Percentiles rank a stretch among this genome's conserved stretches.
Evolutionary conservation across 2,888 invertebrate species (phyloP).

Genomic region (Monopis laevigella): DNA sequence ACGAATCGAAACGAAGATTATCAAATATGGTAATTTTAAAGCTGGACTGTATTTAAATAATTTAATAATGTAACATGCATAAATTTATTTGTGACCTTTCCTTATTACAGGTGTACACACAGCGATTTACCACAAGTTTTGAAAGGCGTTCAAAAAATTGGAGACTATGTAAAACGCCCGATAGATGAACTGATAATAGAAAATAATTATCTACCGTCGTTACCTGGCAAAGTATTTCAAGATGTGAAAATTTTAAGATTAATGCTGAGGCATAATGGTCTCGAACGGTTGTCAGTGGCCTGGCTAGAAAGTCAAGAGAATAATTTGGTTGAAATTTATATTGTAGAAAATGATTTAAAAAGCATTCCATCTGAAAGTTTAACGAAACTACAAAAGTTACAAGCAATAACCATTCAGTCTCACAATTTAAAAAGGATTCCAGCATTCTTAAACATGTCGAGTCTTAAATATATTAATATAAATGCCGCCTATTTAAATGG

Average conservation of each 20-base stretch:
- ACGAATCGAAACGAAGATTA: conserved; percentile 79
- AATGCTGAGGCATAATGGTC: conserved; percentile 84
- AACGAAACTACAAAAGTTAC: conserved; percentile 75
- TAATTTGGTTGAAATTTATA: conserved; percentile 81
- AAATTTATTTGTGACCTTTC: too few species aligned
- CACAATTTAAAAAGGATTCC: conserved; percentile 80
- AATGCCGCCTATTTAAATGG: conserved; percentile 74
- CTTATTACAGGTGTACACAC: conserved; percentile 88
- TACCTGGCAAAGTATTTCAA: conserved; percentile 85
- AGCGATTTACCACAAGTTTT: conserved; percentile 83
- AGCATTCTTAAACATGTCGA: conserved; percentile 73
- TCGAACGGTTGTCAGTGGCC: conserved; percentile 82
- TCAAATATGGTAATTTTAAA: conserved; percentile 84
- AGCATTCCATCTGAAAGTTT: conserved; percentile 83
- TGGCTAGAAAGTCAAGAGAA: conserved; percentile 84
- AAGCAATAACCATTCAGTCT: conserved; percentile 86
- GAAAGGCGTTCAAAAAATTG: conserved; percentile 76
- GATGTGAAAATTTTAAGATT: conserved; percentile 78
- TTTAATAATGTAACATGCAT: neutral
- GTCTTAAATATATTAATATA: conserved; percentile 77
- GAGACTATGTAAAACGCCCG: conserved; percentile 72
- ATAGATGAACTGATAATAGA: conserved; percentile 89
- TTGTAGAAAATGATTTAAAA: conserved; percentile 84
- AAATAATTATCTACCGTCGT: conserved; percentile 84
- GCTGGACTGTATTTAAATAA: conserved; percentile 15